Conservation (phyloP, 2,888 invertebrate genomes). For the Chesias legatella region DNA sequence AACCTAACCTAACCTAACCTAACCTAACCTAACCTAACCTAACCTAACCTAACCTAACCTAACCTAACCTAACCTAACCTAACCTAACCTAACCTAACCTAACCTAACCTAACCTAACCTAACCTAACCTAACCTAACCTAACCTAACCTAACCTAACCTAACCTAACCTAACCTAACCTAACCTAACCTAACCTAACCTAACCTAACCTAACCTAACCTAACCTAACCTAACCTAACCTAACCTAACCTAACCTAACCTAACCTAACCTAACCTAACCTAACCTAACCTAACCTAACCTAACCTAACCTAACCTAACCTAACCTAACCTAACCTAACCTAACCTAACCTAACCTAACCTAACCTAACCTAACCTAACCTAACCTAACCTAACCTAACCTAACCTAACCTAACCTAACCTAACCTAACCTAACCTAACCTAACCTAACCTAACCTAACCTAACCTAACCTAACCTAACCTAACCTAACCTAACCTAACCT, state of each 20-base stretch:
- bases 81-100: too few species aligned
- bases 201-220: conserved; percentile 11
- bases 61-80: too few species aligned
- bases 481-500: conserved; percentile 20
- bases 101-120: too few species aligned
- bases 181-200: conserved; percentile 8
- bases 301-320: conserved; percentile 27
- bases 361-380: conserved; percentile 26
- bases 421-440: conserved; percentile 14
- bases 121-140: too few species aligned
- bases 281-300: conserved; percentile 25
- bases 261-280: conserved; percentile 10
- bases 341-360: conserved; percentile 26
- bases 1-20: conserved; percentile 24
- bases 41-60: too few species aligned
- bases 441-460: conserved; percentile 12
- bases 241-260: conserved; percentile 9
- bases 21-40: too few species aligned
- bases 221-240: conserved; percentile 10
- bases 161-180: conserved; percentile 6
- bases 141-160: too few species aligned
- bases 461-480: conserved; percentile 21
- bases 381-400: conserved; percentile 19
- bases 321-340: conserved; percentile 25
- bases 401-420: conserved; percentile 19